Evolutionary conservation across 2,888 invertebrate species (phyloP).

Genomic region (Noctua janthe): DNA sequence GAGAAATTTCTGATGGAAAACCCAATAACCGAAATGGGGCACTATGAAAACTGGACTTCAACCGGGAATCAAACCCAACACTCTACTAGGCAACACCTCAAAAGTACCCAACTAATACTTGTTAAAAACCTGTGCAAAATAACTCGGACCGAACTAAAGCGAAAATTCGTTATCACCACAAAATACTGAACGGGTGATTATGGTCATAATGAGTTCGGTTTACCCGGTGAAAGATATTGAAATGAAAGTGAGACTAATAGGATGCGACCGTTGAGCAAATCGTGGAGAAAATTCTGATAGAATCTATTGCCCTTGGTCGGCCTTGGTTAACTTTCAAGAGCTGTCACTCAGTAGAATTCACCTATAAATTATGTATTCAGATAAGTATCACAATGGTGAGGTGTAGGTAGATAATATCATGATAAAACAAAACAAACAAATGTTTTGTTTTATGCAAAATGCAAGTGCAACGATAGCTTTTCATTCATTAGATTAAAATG

Average conservation of each 20-base stretch:
- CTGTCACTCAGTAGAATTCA: slow-evolving; percentile 43
- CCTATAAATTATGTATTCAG: slow-evolving; percentile 46
- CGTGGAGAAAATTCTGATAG: slow-evolving; percentile 71
- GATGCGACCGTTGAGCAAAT: slow-evolving; percentile 72
- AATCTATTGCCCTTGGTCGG: slow-evolving; percentile 75
- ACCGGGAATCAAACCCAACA: neutral
- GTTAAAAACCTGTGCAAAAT: neutral
- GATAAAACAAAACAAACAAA: slow-evolving; percentile 33
- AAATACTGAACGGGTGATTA: slow-evolving; percentile 70
- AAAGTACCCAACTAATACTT: neutral
- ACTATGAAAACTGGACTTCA: neutral
- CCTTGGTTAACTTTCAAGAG: slow-evolving; percentile 69
- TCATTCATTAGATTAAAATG: neutral
- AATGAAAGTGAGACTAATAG: slow-evolving; percentile 89
- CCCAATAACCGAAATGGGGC: neutral
- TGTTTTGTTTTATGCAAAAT: too few species aligned
- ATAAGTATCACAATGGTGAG: slow-evolving; percentile 16
- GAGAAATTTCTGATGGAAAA: neutral
- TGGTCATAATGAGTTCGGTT: slow-evolving; percentile 60
- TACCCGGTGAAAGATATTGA: slow-evolving; percentile 75
- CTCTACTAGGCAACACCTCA: neutral
- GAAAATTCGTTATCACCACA: slow-evolving; percentile 24
- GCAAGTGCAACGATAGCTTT: neutral
- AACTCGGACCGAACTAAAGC: neutral
- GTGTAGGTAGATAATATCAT: slow-evolving; percentile 11